Base-by-base conservation (phyloP, 2,888 invertebrate species). In the Latrodectus hesperus region DNA sequence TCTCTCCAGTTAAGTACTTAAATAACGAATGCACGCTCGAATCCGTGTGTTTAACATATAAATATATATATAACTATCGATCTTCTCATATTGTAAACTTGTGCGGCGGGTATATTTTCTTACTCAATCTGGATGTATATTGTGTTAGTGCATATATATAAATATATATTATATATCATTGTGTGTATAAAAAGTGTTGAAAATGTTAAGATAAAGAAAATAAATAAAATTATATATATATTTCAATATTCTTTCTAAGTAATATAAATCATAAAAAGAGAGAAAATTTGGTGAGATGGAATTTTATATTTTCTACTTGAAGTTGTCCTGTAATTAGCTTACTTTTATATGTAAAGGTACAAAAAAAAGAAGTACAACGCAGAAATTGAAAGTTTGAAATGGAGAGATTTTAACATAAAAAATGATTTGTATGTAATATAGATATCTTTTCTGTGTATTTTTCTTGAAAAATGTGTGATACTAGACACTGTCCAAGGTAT, bases 231-330 rank as follows among this genome's bases (percentile, higher is more conserved):
- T 70, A 86, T 67, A 64, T 85, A 78, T 88, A 88, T 88, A 88
- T 88, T 88, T 88, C 71, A 88, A 84, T 88, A 88, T 88, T 88
- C 84, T 84, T 88, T 88, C 76, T 88, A 88, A 88, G 74, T 80
- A 71, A 74, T 88, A 79, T 88, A 82, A 88, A 88, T 60, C 49
- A 72, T 38, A 38, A 38, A 38, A 38, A 38, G 68, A 67, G 87
- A 72, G 77, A 73, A 60, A 77, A 78, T 72, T 51, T 79, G 74
- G 64, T 11, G 86, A 67, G 75, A 84, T 72, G 88, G 88, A 75
- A 80, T 84, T 88, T 88, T 88, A 88, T 88, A 78, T 88, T 88
- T 88, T 88, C 88, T 88, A 88, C 88, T 88, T 67, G 82, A 80
- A 84, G 78, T 88, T 88, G 87, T 78, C 73, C 76, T 78, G 87